Base-by-base conservation (phyloP, 2,113 vertebrate species). In the Pomatorhinus ruficollis region DNA sequence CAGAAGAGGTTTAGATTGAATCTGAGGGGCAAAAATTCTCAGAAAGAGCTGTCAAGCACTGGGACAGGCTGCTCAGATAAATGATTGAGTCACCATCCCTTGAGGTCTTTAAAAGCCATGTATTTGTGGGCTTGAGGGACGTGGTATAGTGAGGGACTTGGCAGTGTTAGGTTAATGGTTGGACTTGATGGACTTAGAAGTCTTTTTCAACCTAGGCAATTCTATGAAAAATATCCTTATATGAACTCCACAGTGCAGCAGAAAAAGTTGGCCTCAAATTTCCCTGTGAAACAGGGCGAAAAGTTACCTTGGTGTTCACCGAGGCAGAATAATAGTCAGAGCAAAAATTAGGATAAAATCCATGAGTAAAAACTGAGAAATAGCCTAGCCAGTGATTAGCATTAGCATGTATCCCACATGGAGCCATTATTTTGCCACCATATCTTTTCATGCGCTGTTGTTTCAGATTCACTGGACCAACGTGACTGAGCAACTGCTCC, bases 401-500 rank as follows among this genome's bases (percentile, higher is more conserved):
- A 71, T 94, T 76, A 95, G 47, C 54, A 47, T 14, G 72, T 78
- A 45, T 81, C 74, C 90, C 86, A 72, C 83, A 19, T 3, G 69
- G 86, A 93, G 64, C 72, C n/a, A 61, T 94, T 61, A 89, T 92
- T 89, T 94, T 64, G 65, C 65, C 77, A 82, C 92, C 18, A 5
- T 60, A 60, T 93, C 76, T 92, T 93, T 83, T 91, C 92, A 95
- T 0, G 3, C 14, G 0, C 69, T 45, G 53, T 75, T 95, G 88
- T 93, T 90, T 78, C 49, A 64, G 69, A 65, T 68, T 93, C 95
- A 76, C 65, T 72, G 72, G 72, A 83, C 76, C 31, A 6, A 42
- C 28, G 45, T 64, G 69, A 86, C 53, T 54, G 80, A 88, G 79
- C 71, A 83, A 87, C 72, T 4, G 4, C 49, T 96, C 61, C 86